Evolutionary conservation across 2,797 vertebrate species (phyloP).

Genomic region (Poeciliopsis paucimaculata): DNA sequence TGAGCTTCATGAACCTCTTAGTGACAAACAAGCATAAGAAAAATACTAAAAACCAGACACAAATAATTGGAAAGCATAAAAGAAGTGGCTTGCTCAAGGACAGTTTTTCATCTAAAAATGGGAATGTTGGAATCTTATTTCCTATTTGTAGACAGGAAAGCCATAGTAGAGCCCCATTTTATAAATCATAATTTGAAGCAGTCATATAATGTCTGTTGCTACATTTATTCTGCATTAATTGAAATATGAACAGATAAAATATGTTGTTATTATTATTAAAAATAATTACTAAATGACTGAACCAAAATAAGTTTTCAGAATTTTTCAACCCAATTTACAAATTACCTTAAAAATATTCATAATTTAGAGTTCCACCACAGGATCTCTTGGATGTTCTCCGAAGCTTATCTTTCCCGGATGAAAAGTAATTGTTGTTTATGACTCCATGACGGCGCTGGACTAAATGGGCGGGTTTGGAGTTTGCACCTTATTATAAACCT

Average conservation of each 20-base stretch:
- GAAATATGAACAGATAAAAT: neutral
- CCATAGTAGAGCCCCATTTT: neutral
- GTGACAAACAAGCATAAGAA: neutral
- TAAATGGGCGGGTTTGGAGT: conserved; percentile 16
- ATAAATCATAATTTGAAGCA: neutral
- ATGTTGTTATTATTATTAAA: neutral
- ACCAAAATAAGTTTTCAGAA: neutral
- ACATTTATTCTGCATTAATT: neutral
- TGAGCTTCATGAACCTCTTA: too few species aligned
- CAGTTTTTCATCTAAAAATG: neutral
- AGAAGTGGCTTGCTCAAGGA: neutral
- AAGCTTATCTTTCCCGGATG: neutral
- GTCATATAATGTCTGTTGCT: neutral
- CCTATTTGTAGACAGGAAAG: neutral
- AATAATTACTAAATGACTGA: too few species aligned
- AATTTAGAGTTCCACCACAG: neutral
- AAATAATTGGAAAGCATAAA: neutral
- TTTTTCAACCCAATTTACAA: neutral
- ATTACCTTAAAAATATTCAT: neutral
- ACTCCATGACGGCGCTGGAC: neutral
- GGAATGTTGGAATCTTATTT: neutral
- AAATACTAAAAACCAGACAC: neutral
- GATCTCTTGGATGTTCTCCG: neutral
- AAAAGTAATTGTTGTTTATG: conserved; percentile 5
- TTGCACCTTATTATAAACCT: conserved; percentile 13